Evolutionary conservation across 2,797 vertebrate species (phyloP).

Genomic region (Enteromius radiatus): DNA sequence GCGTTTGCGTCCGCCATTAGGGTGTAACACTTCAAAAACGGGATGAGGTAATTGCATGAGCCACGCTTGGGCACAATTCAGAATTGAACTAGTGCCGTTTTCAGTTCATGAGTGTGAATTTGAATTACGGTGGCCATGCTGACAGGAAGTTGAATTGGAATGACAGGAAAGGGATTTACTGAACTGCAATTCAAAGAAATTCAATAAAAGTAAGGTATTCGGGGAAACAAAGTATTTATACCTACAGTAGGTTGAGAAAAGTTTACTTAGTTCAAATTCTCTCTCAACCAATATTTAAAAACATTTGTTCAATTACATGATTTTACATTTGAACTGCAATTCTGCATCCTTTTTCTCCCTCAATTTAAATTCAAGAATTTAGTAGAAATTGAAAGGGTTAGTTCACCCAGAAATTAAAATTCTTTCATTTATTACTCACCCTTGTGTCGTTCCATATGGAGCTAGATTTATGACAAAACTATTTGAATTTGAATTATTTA

Average conservation of each 20-base stretch:
- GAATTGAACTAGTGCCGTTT: not conserved
- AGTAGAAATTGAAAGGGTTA: not conserved
- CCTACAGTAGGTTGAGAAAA: not conserved
- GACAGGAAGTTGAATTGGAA: not conserved
- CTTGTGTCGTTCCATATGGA: not conserved
- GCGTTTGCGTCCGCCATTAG: not conserved
- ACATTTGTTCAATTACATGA: not conserved
- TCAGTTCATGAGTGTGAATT: not conserved
- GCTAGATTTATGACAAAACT: no score
- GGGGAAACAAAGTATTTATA: not conserved
- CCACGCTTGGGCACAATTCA: slow-evolving; percentile 6
- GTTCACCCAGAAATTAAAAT: no score
- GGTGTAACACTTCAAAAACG: slow-evolving; percentile 24
- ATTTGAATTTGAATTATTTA: no score
- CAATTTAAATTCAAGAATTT: not conserved
- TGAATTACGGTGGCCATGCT: not conserved
- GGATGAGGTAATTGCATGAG: slow-evolving; percentile 11
- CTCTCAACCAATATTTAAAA: not conserved
- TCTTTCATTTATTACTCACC: no score
- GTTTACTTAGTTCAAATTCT: no score
- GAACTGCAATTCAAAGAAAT: not conserved
- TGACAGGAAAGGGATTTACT: not conserved
- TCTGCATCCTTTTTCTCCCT: not conserved
- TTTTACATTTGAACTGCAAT: not conserved
- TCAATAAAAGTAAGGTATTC: not conserved